phyloP scores from a whole-genome alignment of 2,888 invertebrate genomes.

The Dasypolia templi region DNA sequence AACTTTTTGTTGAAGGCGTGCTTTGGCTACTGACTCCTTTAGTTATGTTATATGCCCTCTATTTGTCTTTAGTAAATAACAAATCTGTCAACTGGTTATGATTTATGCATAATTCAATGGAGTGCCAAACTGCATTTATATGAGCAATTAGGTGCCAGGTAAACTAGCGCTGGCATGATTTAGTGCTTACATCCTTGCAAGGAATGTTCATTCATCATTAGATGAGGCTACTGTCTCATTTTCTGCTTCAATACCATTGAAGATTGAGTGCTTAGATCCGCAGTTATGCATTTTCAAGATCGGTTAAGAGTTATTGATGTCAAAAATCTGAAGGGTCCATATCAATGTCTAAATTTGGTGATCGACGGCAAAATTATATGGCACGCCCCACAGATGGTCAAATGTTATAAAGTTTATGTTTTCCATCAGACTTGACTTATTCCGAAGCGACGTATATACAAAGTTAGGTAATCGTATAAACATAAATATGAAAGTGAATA shows the following conservation, averaged over 20 bases:
- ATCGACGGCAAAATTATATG: conserved; percentile 19
- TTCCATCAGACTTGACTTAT: conserved; percentile 26
- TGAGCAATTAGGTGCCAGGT: conserved; percentile 73
- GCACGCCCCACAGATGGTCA: neutral
- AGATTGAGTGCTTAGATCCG: conserved; percentile 37
- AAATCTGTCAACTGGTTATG: conserved; percentile 77
- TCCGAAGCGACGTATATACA: conserved; percentile 22
- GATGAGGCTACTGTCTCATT: conserved; percentile 33
- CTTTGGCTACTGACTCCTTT: conserved; percentile 64
- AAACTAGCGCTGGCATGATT: conserved; percentile 74
- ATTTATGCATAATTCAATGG: conserved; percentile 78
- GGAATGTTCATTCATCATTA: conserved; percentile 63
- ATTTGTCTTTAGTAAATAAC: conserved; percentile 79
- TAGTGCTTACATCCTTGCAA: conserved; percentile 55
- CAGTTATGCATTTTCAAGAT: conserved; percentile 17
- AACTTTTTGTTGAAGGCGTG: conserved; percentile 71
- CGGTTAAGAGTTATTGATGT: conserved; percentile 8
- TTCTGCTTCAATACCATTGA: conserved; percentile 37
- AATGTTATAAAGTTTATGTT: conserved; percentile 17
- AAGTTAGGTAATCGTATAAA: conserved; percentile 57
- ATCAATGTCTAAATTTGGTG: conserved; percentile 19
- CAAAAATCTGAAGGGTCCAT: conserved; percentile 7
- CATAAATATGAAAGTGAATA: conserved; percentile 67
- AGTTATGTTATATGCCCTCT: conserved; percentile 73
- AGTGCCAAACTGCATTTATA: conserved; percentile 77